Percentiles rank a stretch among this genome's conserved stretches.
These are phyloP conservation scores for Sorex araneus DNA, from an alignment of 2,113 vertebrate species.

Conservation along the genomic window DNA sequence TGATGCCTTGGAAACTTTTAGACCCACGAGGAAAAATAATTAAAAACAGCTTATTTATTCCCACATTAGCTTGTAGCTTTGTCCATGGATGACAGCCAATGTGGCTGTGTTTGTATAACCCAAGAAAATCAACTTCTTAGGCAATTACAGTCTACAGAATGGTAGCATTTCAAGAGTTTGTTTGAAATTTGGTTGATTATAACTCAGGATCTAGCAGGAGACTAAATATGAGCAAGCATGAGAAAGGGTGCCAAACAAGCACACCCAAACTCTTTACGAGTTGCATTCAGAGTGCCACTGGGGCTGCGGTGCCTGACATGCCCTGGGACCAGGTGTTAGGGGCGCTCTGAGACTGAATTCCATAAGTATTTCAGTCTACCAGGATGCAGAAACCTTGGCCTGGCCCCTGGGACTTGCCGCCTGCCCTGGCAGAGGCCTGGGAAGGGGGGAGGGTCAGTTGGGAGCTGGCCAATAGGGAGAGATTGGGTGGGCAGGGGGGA, in stretches of 20 bases:
- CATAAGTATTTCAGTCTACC: not conserved
- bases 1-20: slow-evolving; percentile 58
- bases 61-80: slow-evolving; percentile 26
- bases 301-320: not conserved
- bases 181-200: not conserved
- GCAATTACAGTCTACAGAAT: not conserved
- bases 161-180: slow-evolving; percentile 20
- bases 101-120: not conserved
- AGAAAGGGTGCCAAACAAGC: not conserved
- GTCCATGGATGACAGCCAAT: slow-evolving; percentile 23
- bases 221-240: not conserved
- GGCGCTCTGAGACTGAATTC: not conserved
- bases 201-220: slow-evolving; percentile 27
- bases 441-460: not conserved
- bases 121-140: slow-evolving; percentile 29
- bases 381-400: not conserved
- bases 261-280: not conserved
- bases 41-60: slow-evolving; percentile 64
- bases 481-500: not conserved
- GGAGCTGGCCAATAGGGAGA: not conserved
- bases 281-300: not conserved
- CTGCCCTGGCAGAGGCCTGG: not conserved
- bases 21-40: slow-evolving; percentile 52
- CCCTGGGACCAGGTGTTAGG: not conserved
- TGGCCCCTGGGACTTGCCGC: not conserved